Evolutionary conservation across 2,113 vertebrate species (phyloP), one percentile per base, ranked within the genome.

Genomic region (Pelecanus crispus): DNA sequence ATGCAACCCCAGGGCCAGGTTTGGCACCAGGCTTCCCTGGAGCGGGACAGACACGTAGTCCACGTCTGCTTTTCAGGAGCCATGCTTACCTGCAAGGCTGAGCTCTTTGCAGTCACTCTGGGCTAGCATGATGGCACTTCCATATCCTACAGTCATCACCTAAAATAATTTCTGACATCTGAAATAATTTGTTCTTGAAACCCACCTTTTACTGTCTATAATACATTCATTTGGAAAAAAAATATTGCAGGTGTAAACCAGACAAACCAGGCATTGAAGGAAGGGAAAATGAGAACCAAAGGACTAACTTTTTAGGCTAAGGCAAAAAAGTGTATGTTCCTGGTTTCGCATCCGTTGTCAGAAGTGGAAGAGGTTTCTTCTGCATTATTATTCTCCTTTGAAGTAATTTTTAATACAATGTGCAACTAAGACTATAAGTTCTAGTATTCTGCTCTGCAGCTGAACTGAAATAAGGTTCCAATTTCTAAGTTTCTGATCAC

Each of bases 191-290:
- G 8, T 53, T 44, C 38, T 40, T 38, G 32, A 36, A 78, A 28
- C 8, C 10, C n/a, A 81, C 7, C 8, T 70, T 44, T n/a, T 21
- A 13, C 49, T 7, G 9, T 3, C 80, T 17, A 36, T 14, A 18
- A 7, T 2, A 24, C 0, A 0, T 19, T 52, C 2, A 1, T 26
- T 0, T 40, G 40, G 42, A 22, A 40, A 73, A 59, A 59, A 53
- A 47, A 3, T 13, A 47, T 2, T 13, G 10, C 11, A 11, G 34
- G 58, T 18, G 34, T 17, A 25, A 61, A 52, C 1, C 18, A 89
- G 34, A 61, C 29, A 7, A 61, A 44, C 1, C 31, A 59, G 40
- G 42, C 26, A 17, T 1, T 29, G 49, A 55, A 80, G 26, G 49
- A 50, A 74, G 52, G 21, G 21, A 77, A 50, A 83, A 52, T 11